Evolutionary conservation across 2,113 vertebrate genomes (phyloP).

Genomic region (Rynchops niger): DNA sequence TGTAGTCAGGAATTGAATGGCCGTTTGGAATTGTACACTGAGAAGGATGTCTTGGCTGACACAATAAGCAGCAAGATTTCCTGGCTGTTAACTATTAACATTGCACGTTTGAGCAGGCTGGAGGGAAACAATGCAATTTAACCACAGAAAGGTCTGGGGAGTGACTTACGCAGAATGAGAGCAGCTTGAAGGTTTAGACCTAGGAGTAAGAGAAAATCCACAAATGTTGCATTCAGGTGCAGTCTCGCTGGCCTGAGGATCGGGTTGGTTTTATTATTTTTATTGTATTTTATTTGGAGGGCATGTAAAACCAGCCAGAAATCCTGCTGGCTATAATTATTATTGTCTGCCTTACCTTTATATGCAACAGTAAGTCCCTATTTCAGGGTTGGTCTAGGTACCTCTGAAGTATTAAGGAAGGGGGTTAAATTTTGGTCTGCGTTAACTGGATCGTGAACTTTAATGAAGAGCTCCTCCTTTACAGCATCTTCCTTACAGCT

Average conservation of each 20-base stretch:
- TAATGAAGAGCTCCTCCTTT: background rate
- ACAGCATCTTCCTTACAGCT: background rate
- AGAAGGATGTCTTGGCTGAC: background rate
- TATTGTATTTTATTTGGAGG: background rate
- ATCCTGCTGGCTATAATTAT: background rate
- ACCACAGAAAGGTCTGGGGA: background rate
- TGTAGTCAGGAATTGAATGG: background rate
- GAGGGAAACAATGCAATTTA: background rate
- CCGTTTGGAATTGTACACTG: background rate
- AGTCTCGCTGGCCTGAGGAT: background rate
- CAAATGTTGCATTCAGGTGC: background rate
- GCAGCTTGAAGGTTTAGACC: background rate
- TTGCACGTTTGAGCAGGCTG: background rate
- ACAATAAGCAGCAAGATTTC: background rate
- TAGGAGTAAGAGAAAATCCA: background rate
- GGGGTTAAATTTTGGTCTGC: background rate
- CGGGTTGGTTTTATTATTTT: background rate
- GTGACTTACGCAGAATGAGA: background rate
- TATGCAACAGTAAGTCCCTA: rapidly evolving
- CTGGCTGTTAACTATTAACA: background rate
- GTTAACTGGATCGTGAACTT: background rate
- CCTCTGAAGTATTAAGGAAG: background rate
- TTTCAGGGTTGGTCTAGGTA: background rate
- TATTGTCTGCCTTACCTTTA: background rate
- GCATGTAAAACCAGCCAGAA: background rate